phyloP scores from a whole-genome alignment of 2,888 invertebrate species.

The Venustoraphidia nigricollis region DNA sequence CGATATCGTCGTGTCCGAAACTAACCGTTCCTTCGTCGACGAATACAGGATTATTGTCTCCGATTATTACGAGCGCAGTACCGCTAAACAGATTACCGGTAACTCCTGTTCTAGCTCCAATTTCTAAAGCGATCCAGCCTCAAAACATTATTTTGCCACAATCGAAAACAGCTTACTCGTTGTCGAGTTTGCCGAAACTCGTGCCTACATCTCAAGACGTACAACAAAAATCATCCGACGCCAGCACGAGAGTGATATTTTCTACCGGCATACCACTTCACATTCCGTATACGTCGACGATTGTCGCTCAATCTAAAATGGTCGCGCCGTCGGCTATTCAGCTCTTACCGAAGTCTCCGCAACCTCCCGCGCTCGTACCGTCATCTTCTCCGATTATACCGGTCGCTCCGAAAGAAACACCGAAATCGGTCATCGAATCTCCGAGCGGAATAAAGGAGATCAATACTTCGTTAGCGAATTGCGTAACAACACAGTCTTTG shows the following conservation, averaged over 20 bases:
- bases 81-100: constrained; percentile 40
- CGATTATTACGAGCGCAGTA: constrained; percentile 19
- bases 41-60: background rate
- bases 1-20: constrained; percentile 6
- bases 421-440: constrained; percentile 3
- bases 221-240: constrained; percentile 10
- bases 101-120: constrained; percentile 37
- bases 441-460: background rate
- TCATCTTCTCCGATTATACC: constrained; percentile 19
- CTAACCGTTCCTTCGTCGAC: constrained; percentile 9
- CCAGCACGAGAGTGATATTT: too few species aligned
- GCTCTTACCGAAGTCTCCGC: too few species aligned
- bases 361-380: background rate
- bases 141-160: constrained; percentile 29
- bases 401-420: constrained; percentile 18
- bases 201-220: constrained; percentile 18
- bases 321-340: constrained; percentile 10
- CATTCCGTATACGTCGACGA: too few species aligned
- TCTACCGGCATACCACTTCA: too few species aligned
- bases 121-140: constrained; percentile 38
- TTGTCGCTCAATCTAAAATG: constrained; percentile 16
- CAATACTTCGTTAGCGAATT: too few species aligned
- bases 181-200: constrained; percentile 19
- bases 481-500: too few species aligned
- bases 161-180: constrained; percentile 21